Evolutionary conservation across 2,113 vertebrate genomes (phyloP).

Genomic region (Anguilla rostrata): DNA sequence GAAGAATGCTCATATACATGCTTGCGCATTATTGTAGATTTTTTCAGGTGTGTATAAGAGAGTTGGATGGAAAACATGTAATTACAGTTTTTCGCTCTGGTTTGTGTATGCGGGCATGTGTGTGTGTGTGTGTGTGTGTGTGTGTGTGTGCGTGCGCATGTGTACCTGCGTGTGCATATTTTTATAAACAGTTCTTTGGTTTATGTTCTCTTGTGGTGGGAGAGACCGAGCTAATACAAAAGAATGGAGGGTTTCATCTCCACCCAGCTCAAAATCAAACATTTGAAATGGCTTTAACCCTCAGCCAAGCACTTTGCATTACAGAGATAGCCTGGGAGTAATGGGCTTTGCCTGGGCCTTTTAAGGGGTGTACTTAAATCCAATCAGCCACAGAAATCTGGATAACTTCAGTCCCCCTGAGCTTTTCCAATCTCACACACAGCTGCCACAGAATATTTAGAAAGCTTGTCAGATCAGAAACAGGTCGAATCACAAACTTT

Average conservation of each 20-base stretch:
- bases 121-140: not conserved
- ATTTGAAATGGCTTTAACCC: not conserved
- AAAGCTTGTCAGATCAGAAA: not conserved
- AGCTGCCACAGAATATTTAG: not conserved
- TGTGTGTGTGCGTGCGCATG: not conserved
- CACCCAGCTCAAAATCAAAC: not conserved
- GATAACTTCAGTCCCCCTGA: not conserved
- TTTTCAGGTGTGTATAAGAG: not conserved
- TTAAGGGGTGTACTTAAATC: not conserved
- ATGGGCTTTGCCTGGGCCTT: not conserved
- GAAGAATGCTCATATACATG: not conserved
- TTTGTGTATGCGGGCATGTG: not conserved
- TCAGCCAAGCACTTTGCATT: not conserved
- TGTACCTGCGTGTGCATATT: no score
- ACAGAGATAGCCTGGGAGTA: not conserved
- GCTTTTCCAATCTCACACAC: slow-evolving; percentile 4
- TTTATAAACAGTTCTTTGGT: not conserved
- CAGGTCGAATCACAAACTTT: not conserved
- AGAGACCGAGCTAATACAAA: not conserved
- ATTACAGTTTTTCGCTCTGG: not conserved
- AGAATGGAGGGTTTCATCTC: not conserved
- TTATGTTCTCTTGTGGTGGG: not conserved
- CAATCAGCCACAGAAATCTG: slow-evolving; percentile 3
- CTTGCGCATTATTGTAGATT: not conserved
- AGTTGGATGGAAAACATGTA: not conserved